A percentile compares a stretch with the other conserved stretches of the same genome.
These are phyloP conservation scores for Odocoileus hemionus DNA, from an alignment of 2,113 vertebrate species.

Conservation along the genomic window DNA sequence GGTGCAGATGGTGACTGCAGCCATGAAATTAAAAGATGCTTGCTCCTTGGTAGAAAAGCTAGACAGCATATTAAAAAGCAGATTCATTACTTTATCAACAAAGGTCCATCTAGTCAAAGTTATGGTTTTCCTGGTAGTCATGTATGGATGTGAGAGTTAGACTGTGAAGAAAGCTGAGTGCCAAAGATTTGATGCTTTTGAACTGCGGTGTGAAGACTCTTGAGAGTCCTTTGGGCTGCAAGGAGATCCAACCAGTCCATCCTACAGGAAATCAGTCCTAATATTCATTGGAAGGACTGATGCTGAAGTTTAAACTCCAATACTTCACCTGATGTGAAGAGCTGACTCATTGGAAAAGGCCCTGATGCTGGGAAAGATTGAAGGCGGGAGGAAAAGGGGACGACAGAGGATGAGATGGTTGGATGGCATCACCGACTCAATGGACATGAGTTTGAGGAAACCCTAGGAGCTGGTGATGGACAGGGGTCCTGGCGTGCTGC, in stretches of 20 bases:
- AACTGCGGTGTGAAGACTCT: not conserved
- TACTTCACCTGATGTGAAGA: not conserved
- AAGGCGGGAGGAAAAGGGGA: not conserved
- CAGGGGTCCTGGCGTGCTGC: not conserved
- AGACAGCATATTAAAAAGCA: not conserved
- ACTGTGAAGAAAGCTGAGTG: not conserved
- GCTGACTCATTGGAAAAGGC: not conserved
- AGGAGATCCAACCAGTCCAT: not conserved
- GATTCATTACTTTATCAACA: not conserved
- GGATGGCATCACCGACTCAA: not conserved
- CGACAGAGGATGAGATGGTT: not conserved
- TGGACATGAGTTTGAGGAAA: not conserved
- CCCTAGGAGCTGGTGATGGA: not conserved
- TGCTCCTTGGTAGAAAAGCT: not conserved
- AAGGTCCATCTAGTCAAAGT: not conserved
- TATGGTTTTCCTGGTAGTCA: not conserved
- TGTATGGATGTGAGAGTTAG: not conserved
- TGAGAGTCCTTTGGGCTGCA: not conserved
- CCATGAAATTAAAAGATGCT: not conserved
- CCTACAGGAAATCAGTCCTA: not conserved
- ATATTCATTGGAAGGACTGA: not conserved
- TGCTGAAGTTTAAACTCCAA: not conserved
- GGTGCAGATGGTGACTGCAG: not conserved
- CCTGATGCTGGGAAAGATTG: not conserved
- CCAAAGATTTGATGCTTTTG: not conserved